Percentiles rank a stretch among this genome's conserved stretches.
phyloP scores from a whole-genome alignment of 2,888 invertebrate species.

The Meteorus cinctellus region DNA sequence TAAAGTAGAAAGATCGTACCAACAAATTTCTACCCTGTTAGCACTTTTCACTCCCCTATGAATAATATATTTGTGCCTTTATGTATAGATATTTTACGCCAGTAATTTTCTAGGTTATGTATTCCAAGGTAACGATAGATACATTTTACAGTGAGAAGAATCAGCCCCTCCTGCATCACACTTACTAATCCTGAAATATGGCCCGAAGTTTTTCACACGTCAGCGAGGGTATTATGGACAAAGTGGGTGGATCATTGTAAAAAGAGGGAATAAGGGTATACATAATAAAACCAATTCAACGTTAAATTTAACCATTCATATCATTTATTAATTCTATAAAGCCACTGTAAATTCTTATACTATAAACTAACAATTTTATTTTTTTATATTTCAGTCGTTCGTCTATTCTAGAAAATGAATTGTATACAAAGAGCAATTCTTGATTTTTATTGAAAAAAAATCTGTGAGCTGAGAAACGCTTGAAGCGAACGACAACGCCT shows the following conservation, averaged over 20 bases:
- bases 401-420: constrained; percentile 25
- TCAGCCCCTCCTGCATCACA: constrained; percentile 3
- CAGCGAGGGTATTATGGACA: constrained; percentile 20
- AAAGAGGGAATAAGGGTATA: not conserved
- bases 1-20: not conserved
- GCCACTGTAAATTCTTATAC: not conserved
- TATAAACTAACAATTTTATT: not conserved
- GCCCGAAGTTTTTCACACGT: constrained; percentile 29
- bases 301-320: constrained; percentile 25
- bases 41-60: not conserved
- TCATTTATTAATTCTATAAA: constrained; percentile 19
- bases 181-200: constrained; percentile 28
- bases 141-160: not conserved
- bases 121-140: not conserved
- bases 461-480: not conserved
- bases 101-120: not conserved
- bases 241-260: not conserved
- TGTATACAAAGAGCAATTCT: not conserved
- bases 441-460: not conserved
- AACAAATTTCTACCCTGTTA: constrained; percentile 4
- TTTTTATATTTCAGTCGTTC: constrained; percentile 1
- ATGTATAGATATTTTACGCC: not conserved
- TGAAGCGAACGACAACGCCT: not conserved
- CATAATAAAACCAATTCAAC: not conserved
- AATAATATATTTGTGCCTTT: constrained; percentile 2